Percentiles rank a stretch among this genome's conserved stretches.
These are phyloP conservation scores for Macrotis lagotis DNA, from an alignment of 2,113 vertebrate species.

Conservation along the genomic window DNA sequence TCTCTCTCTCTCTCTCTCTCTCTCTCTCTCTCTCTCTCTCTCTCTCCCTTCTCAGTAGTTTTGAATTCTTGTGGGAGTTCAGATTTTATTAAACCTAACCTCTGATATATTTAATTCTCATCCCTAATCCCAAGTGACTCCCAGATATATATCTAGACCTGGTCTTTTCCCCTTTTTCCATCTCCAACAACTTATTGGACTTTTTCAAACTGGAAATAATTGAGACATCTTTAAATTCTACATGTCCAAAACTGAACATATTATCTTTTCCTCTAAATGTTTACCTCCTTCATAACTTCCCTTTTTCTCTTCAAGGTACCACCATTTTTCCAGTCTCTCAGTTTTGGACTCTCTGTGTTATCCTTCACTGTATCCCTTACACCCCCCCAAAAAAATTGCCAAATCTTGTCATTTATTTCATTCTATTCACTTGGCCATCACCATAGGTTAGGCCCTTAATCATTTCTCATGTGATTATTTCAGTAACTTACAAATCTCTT, in stretches of 20 bases:
- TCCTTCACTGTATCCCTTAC: not conserved
- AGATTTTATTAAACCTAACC: not conserved
- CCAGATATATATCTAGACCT: too few species aligned
- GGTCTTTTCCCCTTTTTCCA: not conserved
- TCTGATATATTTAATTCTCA: not conserved
- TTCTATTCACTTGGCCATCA: not conserved
- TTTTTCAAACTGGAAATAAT: not conserved
- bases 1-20: too few species aligned
- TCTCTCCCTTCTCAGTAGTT: too few species aligned
- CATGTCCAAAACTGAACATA: not conserved
- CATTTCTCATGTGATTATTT: not conserved
- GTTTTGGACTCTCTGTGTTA: not conserved
- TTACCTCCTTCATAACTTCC: not conserved
- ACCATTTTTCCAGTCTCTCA: not conserved
- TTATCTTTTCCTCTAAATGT: not conserved
- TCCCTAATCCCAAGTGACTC: not conserved
- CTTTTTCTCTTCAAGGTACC: not conserved
- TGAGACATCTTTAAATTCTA: not conserved
- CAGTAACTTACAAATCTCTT: not conserved
- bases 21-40: too few species aligned
- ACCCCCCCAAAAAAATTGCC: not conserved
- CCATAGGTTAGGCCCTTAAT: not conserved
- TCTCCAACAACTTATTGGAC: not conserved
- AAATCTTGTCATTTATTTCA: not conserved
- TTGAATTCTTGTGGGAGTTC: not conserved